A percentile compares a stretch with the other conserved stretches of the same genome.
Evolutionary conservation across 2,797 vertebrate species (phyloP).

Genomic region (Trichosurus vulpecula): DNA sequence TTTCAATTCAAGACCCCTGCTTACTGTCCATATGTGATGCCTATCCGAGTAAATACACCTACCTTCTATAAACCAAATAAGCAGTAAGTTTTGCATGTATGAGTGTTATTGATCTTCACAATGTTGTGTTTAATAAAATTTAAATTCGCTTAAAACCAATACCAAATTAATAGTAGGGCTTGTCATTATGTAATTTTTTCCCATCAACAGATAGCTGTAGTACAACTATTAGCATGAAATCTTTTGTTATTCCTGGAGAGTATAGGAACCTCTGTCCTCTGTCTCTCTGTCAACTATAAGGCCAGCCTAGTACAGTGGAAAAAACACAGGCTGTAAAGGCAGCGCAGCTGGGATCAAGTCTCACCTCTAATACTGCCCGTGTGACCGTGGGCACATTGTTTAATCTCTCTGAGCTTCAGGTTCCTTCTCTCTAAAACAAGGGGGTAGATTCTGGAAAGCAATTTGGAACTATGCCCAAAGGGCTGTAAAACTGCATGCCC

Average conservation of each 20-base stretch:
- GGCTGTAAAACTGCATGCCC: no score
- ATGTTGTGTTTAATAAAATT: background rate
- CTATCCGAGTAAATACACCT: background rate
- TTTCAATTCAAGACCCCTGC: background rate
- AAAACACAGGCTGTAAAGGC: background rate
- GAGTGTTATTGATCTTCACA: background rate
- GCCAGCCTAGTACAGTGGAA: background rate
- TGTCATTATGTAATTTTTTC: background rate
- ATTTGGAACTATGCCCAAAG: no score
- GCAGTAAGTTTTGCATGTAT: background rate
- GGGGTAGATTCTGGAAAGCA: background rate
- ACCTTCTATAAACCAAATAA: background rate
- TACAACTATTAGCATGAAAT: background rate
- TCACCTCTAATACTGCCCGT: background rate
- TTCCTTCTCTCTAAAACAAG: background rate
- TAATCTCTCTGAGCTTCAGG: background rate
- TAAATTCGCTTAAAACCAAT: background rate
- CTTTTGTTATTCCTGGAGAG: background rate
- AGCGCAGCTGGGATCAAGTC: background rate
- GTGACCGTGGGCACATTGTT: background rate
- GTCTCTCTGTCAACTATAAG: background rate
- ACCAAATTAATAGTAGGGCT: background rate
- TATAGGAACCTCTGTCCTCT: background rate
- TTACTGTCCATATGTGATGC: background rate
- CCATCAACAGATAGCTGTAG: background rate